phyloP scores from a whole-genome alignment of 1,140 invertebrate genomes.

The Drosophila seguyi region DNA sequence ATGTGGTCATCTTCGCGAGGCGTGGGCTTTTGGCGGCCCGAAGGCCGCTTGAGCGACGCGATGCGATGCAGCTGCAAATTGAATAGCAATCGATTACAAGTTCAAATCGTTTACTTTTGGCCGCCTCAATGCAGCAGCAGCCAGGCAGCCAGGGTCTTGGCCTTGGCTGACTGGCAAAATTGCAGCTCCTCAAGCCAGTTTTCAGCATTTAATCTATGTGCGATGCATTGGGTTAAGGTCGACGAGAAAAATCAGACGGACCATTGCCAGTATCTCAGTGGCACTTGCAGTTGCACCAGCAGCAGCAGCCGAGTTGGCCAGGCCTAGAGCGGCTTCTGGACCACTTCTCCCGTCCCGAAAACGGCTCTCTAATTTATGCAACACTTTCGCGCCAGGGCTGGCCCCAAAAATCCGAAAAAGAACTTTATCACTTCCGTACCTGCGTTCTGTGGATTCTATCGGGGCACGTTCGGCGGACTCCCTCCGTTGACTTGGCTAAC shows the following conservation, averaged over 20 bases:
- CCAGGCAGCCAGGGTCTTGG: slow-evolving; percentile 68
- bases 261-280: slow-evolving; percentile 28
- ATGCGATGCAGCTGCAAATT: slow-evolving; percentile 69
- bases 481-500: slow-evolving; percentile 33
- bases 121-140: slow-evolving; percentile 72
- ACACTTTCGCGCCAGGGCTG: slow-evolving; percentile 54
- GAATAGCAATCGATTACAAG: slow-evolving; percentile 82
- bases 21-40: not conserved
- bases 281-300: slow-evolving; percentile 11
- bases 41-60: not conserved
- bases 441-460: slow-evolving; percentile 30
- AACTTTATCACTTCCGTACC: slow-evolving; percentile 70
- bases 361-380: slow-evolving; percentile 36
- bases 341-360: slow-evolving; percentile 9
- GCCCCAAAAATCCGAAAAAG: slow-evolving; percentile 6
- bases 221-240: slow-evolving; percentile 84
- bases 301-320: slow-evolving; percentile 15
- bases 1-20: slow-evolving; percentile 36
- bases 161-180: slow-evolving; percentile 80
- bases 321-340: slow-evolving; percentile 1
- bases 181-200: slow-evolving; percentile 80
- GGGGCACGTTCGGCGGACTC: slow-evolving; percentile 10
- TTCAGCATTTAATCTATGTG: slow-evolving; percentile 79
- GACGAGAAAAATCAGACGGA: slow-evolving; percentile 76
- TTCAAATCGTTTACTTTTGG: slow-evolving; percentile 82